These are phyloP conservation scores for Athalia rosae DNA, from an alignment of 2,888 invertebrate species.

Conservation along the genomic window DNA sequence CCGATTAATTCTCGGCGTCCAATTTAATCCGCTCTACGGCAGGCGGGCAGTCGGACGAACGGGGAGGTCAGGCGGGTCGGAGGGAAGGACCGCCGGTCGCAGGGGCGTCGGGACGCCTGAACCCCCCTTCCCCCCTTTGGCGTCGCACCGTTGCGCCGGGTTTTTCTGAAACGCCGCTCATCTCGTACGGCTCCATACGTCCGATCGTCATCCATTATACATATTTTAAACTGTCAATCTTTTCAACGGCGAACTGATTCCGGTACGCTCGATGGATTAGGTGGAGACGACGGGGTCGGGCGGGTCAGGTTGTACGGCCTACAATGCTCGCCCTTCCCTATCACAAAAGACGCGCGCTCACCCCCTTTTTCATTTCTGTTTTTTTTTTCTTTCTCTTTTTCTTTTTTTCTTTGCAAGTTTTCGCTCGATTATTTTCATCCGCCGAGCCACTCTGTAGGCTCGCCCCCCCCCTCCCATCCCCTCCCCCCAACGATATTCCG, in stretches of 20 bases:
- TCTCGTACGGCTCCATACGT: conserved; percentile 52
- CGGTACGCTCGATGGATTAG: conserved; percentile 37
- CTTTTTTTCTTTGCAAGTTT: conserved; percentile 4
- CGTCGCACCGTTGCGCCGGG: conserved; percentile 6
- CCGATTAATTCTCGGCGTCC: conserved; percentile 73
- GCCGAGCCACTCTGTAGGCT: too few relatives aligned
- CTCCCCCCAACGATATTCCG: conserved; percentile 4
- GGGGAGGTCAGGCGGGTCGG: neutral
- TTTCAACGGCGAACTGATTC: conserved; percentile 48
- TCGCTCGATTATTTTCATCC: neutral
- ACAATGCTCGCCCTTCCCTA: conserved; percentile 22
- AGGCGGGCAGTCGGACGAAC: conserved; percentile 1
- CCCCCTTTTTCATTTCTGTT: conserved; percentile 29
- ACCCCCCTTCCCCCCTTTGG: neutral
- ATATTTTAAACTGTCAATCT: conserved; percentile 74
- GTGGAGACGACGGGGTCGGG: conserved; percentile 16
- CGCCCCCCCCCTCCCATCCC: too few relatives aligned
- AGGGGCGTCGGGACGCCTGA: conserved; percentile 35
- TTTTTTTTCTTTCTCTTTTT: conserved; percentile 2
- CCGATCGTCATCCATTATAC: conserved; percentile 68
- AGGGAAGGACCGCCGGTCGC: neutral
- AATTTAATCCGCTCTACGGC: conserved; percentile 66
- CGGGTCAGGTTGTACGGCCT: conserved; percentile 34
- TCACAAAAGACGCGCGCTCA: conserved; percentile 41
- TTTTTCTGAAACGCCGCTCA: neutral